Conservation (phyloP, 2,888 invertebrate species). For the Trichogramma dendrolimi region DNA sequence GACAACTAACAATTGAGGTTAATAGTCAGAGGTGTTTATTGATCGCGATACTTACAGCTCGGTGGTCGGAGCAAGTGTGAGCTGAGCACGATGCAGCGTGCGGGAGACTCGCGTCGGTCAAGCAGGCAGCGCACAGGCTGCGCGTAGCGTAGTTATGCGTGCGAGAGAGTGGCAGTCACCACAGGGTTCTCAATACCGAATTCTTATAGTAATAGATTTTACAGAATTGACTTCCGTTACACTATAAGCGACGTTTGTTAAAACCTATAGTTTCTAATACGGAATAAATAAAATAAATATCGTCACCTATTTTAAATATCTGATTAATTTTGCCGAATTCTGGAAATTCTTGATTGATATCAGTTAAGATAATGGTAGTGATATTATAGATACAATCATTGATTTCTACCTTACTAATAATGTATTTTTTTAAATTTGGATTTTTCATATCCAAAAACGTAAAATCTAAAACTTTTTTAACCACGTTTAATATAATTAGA, state of each 20-base stretch:
- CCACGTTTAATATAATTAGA: constrained; percentile 9
- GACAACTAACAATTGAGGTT: too few species aligned
- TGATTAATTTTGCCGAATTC: neutral
- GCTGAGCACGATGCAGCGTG: too few species aligned
- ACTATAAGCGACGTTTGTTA: neutral
- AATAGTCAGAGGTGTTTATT: too few species aligned
- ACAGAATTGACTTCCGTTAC: too few species aligned
- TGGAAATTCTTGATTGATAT: neutral
- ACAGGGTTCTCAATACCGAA: too few species aligned
- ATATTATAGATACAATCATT: neutral
- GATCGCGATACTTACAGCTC: too few species aligned
- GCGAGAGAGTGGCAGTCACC: too few species aligned
- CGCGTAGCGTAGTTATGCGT: too few species aligned
- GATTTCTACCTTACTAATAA: neutral
- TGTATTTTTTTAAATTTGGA: neutral
- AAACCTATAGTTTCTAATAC: neutral
- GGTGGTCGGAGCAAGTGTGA: too few species aligned
- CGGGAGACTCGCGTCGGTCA: too few species aligned
- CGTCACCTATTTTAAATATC: neutral
- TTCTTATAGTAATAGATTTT: too few species aligned
- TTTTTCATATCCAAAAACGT: neutral
- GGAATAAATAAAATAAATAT: neutral
- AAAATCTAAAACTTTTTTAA: neutral
- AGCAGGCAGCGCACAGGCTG: too few species aligned
- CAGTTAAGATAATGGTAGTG: neutral